Base-by-base conservation (phyloP, 2,797 vertebrate species). In the Lycodopsis pacificus region DNA sequence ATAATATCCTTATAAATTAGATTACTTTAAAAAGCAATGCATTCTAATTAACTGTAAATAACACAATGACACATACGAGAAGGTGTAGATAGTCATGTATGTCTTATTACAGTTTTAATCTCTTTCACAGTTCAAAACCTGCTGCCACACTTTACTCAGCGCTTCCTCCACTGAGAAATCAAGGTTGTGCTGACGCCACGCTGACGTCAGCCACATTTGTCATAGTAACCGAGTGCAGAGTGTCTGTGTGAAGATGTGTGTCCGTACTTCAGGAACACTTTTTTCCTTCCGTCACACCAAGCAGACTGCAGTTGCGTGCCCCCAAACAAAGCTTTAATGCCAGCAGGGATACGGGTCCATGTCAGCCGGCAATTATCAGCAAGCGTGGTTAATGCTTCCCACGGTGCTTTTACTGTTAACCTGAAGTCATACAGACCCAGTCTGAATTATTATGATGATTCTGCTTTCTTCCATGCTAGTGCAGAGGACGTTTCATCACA, bases 121-220 rank as follows among this genome's bases (percentile, higher is more conserved):
- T 22, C 22, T 42, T 54, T 27, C 30, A 73, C 40, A 44, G 22
- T 73, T 63, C 7, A 59, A 42, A 63, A 38, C 30, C 46, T 0
- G 1, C 66, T 58, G 57, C 63, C 44, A 17, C 46, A 48, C 34
- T 65, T 65, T 30, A 44, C 5, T 27, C 10, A 8, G 12, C 46
- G 25, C 15, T 65, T n/a, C 73, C 65, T 70, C 30, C 34, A 42
- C 61, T 67, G 6, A 65, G 63, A 51, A 25, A 19, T 71, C 75
- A 71, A 38, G 75, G 80, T 79, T 76, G 69, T 56, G 25, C 62
- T 82, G 76, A 65, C 7, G n/a, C 51, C 34, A 56, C 30, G 19
- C 25, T 83, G 77, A 75, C 57, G 63, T 80, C 30, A 78, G 65
- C 40, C 54, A 58, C 25, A 73, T 87, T 73, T 70, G 69, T 87